phyloP scores from a whole-genome alignment of 2,113 vertebrate genomes.

The Lagopus muta region DNA sequence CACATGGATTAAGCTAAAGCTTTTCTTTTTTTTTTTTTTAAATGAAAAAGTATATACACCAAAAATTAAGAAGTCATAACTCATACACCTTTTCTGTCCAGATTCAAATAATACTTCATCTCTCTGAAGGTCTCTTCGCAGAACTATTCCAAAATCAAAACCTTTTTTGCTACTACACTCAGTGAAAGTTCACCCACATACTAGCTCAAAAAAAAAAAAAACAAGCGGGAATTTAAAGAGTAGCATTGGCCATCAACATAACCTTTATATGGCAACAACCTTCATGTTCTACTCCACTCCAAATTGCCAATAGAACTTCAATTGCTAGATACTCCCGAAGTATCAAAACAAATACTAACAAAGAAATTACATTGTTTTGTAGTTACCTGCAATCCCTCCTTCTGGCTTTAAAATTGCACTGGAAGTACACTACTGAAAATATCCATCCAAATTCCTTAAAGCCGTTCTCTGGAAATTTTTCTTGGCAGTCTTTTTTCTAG shows the following conservation, averaged over 20 bases:
- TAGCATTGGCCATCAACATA: neutral
- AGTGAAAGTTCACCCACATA: neutral
- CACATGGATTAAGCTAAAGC: neutral
- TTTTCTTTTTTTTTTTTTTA: neutral
- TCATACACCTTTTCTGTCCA: neutral
- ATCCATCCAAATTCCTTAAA: neutral
- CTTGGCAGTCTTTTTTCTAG: neutral
- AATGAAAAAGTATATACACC: neutral
- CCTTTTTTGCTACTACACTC: neutral
- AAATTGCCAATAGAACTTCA: neutral
- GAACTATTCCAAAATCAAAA: neutral
- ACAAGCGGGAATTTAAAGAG: neutral
- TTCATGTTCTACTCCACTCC: neutral
- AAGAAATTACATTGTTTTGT: neutral
- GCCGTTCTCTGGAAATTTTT: neutral
- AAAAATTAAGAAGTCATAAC: neutral
- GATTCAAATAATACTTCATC: neutral
- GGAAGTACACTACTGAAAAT: neutral
- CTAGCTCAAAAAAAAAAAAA: neutral
- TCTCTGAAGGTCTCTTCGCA: neutral
- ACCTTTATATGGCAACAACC: neutral
- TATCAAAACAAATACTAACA: neutral
- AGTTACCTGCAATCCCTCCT: neutral
- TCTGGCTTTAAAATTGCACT: neutral
- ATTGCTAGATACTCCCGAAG: neutral